Conservation (phyloP, 2,797 vertebrate species). For the Scomberomorus guttatus region DNA sequence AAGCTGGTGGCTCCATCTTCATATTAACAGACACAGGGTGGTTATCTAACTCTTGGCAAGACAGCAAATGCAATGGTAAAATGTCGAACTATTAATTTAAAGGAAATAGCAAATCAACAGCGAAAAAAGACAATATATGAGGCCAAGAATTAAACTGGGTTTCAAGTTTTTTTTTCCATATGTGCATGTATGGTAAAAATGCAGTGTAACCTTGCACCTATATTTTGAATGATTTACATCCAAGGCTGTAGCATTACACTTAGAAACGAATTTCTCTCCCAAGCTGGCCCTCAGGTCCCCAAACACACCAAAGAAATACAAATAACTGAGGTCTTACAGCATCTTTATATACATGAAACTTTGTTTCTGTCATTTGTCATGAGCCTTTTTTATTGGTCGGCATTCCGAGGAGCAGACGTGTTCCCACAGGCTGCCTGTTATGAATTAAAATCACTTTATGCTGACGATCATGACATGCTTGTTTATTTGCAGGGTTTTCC, state of each 20-base stretch:
- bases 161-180: not conserved
- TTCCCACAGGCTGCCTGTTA: slow-evolving; percentile 33
- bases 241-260: not conserved
- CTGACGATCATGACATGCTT: slow-evolving; percentile 56
- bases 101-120: not conserved
- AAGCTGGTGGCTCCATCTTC: too few relatives aligned
- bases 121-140: not conserved
- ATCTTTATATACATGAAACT: not conserved
- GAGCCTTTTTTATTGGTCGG: slow-evolving; percentile 21
- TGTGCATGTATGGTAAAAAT: not conserved
- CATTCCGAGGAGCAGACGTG: slow-evolving; percentile 9
- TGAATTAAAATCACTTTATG: slow-evolving; percentile 63
- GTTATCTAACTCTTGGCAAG: not conserved
- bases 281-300: not conserved
- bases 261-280: not conserved
- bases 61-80: not conserved
- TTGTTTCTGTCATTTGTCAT: slow-evolving; percentile 16
- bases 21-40: too few relatives aligned
- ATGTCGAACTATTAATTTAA: not conserved
- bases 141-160: not conserved
- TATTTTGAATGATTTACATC: slow-evolving; percentile 5
- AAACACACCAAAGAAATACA: slow-evolving; percentile 17
- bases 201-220: not conserved
- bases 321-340: not conserved
- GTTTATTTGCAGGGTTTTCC: slow-evolving; percentile 61